Base-by-base conservation (phyloP, 1,140 invertebrate species). In the Saccostrea cuccullata region DNA sequence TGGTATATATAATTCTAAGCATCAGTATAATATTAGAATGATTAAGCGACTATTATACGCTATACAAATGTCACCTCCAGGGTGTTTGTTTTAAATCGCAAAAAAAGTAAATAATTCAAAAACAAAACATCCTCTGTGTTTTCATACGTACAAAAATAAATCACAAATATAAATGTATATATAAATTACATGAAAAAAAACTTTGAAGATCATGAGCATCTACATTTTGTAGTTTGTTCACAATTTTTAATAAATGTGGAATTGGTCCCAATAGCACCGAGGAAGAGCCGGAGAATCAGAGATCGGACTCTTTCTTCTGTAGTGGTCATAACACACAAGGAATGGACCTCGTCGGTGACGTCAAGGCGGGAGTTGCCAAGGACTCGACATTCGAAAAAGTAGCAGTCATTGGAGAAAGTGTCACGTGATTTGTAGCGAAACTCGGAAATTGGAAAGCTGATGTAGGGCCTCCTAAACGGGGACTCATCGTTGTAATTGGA, bases 361-460 rank as follows among this genome's bases (percentile, higher is more conserved):
- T 89, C 64, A 89, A 84, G 12, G 77, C 89, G 13, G 89, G 89
- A 0, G 89, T 90, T 13, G 86, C 86, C 12, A 87, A 58, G 56
- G 89, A 90, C 84, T 90, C 89, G 23, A 90, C 89, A 73, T 86
- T 87, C 5, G 89, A 85, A 88, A 90, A 90, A 40, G 83, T 86
- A 17, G 89, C 84, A 17, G 91, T 86, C 70, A 92, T 89, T 47
- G 93, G 92, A 15, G 93, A 92, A 73, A 91, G 89, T 64, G 91
- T 90, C 67, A 93, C 84, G 67, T 91, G 90, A 17, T 88, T 90
- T 40, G 87, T 92, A 15, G 91, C 89, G 85, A 91, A 92, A 30
- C 88, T 85, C 12, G 93, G 93, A 87, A 94, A 94, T 88, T 93
- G 93, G 84, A 94, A 94, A 67, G 92, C 92, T 17, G 90, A 91